Evolutionary conservation across 2,113 vertebrate species (phyloP).

Genomic region (Gavia stellata): DNA sequence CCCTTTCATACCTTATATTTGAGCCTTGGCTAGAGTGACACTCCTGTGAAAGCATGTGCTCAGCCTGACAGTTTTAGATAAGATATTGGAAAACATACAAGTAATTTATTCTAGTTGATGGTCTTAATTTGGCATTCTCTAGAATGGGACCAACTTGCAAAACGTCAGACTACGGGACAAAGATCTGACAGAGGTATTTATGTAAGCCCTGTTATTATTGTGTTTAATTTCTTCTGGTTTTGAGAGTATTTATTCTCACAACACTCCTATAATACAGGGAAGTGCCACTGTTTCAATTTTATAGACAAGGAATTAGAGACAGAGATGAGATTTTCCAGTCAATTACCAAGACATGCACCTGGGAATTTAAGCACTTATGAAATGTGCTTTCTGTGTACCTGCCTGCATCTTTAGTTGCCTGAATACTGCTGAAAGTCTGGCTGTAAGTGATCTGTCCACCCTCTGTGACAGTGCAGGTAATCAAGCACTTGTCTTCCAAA

Average conservation of each 20-base stretch:
- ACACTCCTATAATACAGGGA: neutral
- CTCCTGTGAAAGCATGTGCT: neutral
- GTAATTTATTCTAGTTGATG: neutral
- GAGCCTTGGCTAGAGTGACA: neutral
- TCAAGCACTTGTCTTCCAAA: neutral
- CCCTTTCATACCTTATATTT: neutral
- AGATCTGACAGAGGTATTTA: neutral
- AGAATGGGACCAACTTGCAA: neutral
- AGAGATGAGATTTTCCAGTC: neutral
- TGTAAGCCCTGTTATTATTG: neutral
- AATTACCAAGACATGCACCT: neutral
- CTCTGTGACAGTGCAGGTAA: neutral
- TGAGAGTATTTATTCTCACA: neutral
- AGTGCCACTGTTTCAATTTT: neutral
- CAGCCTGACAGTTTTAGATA: neutral
- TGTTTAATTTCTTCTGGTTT: neutral
- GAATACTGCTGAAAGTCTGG: neutral
- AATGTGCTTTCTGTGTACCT: neutral
- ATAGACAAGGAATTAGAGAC: neutral
- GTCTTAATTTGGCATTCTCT: neutral
- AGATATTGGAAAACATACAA: neutral
- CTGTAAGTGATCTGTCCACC: neutral
- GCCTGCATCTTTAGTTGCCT: neutral
- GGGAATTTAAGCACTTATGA: neutral
- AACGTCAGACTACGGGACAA: neutral